Conservation (phyloP, 2,888 invertebrate genomes). For the Alitta virens region DNA sequence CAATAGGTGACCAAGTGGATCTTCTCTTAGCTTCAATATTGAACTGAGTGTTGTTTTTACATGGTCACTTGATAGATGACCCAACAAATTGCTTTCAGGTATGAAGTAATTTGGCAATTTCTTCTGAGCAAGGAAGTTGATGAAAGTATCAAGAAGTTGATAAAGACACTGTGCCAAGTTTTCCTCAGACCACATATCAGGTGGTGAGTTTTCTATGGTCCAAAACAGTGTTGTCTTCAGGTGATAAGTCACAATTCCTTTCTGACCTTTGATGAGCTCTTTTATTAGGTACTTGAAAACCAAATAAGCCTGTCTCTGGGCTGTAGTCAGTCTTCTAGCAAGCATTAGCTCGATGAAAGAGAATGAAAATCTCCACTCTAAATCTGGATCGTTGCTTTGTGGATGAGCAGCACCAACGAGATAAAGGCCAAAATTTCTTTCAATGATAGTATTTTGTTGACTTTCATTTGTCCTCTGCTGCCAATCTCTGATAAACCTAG, state of each 20-base stretch:
- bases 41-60: not conserved
- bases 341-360: conserved; percentile 1
- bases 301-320: conserved; percentile 7
- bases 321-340: not conserved
- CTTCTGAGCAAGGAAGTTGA: not conserved
- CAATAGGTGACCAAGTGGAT: conserved; percentile 5
- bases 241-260: conserved; percentile 7
- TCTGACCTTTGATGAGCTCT: not conserved
- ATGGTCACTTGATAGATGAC: not conserved
- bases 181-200: conserved; percentile 1
- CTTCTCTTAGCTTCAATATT: not conserved
- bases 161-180: conserved; percentile 3
- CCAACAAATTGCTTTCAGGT: conserved; percentile 11
- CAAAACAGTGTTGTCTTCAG: conserved; percentile 4
- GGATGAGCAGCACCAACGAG: not conserved
- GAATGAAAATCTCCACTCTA: conserved; percentile 7
- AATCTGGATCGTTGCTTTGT: conserved; percentile 5
- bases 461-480: too few species aligned
- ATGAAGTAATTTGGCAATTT: conserved; percentile 2
- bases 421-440: too few species aligned
- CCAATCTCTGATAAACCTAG: too few species aligned
- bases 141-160: conserved; percentile 1
- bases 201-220: conserved; percentile 3
- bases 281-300: not conserved
- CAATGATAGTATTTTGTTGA: too few species aligned